phyloP scores from a whole-genome alignment of 2,797 vertebrate genomes.

The Hypotaenidia okinawae region DNA sequence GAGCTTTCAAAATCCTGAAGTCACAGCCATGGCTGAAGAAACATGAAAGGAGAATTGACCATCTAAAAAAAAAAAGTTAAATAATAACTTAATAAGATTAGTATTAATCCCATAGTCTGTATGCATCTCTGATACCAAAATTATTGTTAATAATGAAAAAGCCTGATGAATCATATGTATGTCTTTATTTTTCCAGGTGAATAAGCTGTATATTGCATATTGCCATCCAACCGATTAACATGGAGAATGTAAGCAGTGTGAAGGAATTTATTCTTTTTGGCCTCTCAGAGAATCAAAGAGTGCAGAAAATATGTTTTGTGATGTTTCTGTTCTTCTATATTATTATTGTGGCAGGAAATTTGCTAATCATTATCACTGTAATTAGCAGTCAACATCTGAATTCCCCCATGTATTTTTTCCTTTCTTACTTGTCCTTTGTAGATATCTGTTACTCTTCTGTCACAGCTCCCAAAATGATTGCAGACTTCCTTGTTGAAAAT shows the following conservation, averaged over 20 bases:
- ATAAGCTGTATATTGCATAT: neutral
- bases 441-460: slow-evolving; percentile 55
- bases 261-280: neutral
- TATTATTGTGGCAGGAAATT: neutral
- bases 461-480: slow-evolving; percentile 47
- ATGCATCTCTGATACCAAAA: neutral
- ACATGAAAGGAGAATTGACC: neutral
- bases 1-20: neutral
- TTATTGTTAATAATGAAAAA: neutral
- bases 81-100: neutral
- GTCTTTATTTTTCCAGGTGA: neutral
- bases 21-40: neutral
- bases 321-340: neutral
- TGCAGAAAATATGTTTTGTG: neutral
- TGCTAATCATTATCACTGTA: neutral
- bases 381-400: neutral
- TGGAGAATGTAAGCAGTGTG: neutral
- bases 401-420: slow-evolving; percentile 57
- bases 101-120: neutral
- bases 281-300: neutral
- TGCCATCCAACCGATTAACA: neutral
- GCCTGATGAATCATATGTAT: neutral
- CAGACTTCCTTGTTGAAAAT: slow-evolving; percentile 9
- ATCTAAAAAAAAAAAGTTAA: too few species aligned
- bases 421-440: slow-evolving; percentile 45